Conservation (phyloP, 2,888 invertebrate genomes). For the Amphipyra berbera region DNA sequence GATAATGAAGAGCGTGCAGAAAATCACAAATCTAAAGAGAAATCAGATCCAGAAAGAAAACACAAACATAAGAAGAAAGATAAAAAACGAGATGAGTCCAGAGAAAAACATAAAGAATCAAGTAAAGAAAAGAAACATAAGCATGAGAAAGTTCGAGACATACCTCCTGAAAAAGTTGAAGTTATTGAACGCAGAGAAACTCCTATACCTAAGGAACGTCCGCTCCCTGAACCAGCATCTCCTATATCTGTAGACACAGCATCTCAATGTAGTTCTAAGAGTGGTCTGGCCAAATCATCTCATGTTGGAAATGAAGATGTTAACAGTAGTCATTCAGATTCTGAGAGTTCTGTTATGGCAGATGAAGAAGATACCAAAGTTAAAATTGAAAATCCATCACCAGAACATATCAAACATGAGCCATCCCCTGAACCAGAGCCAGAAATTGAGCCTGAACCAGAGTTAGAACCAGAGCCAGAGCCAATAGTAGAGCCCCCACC, state of each 20-base stretch:
- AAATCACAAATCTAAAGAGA: constrained; percentile 85
- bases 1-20: constrained; percentile 78
- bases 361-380: constrained; percentile 83
- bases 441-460: constrained; percentile 73
- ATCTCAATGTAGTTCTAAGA: constrained; percentile 87
- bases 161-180: constrained; percentile 86
- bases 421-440: constrained; percentile 78
- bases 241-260: constrained; percentile 87
- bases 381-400: constrained; percentile 79
- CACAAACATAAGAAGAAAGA: constrained; percentile 92
- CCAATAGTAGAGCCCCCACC: constrained; percentile 76
- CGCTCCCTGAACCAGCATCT: constrained; percentile 80
- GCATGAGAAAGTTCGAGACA: constrained; percentile 87
- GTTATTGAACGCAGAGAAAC: constrained; percentile 83
- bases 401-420: constrained; percentile 70
- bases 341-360: constrained; percentile 81
- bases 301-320: constrained; percentile 78
- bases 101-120: constrained; percentile 91
- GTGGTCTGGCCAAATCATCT: constrained; percentile 80
- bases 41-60: constrained; percentile 87
- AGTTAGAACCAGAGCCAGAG: constrained; percentile 75
- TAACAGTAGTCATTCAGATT: constrained; percentile 85
- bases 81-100: constrained; percentile 91
- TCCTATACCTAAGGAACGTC: constrained; percentile 79
- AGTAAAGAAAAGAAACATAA: constrained; percentile 88